Conservation (phyloP, 2,888 invertebrate genomes). For the Rotaria socialis region DNA sequence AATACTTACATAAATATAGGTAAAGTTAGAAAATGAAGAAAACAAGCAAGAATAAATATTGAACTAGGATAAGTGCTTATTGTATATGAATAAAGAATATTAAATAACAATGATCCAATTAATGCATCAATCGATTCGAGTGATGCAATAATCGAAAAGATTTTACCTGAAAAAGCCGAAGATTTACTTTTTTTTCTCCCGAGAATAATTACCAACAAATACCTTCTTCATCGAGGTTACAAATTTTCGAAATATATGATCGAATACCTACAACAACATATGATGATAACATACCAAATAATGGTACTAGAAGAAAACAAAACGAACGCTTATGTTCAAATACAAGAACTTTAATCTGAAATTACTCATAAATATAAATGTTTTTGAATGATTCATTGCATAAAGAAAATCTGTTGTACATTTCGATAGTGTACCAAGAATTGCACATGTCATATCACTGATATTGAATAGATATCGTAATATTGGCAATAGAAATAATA, state of each 20-base stretch:
- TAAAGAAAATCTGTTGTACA: conserved; percentile 54
- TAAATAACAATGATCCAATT: conserved; percentile 59
- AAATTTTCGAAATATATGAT: conserved; percentile 59
- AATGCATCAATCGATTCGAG: conserved; percentile 59
- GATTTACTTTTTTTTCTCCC: not conserved
- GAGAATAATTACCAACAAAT: conserved; percentile 49
- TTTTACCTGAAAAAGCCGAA: conserved; percentile 54
- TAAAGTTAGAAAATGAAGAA: conserved; percentile 48
- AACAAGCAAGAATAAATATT: conserved; percentile 53
- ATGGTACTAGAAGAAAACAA: conserved; percentile 51
- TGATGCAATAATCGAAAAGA: conserved; percentile 59
- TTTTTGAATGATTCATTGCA: conserved; percentile 48
- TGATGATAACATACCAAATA: conserved; percentile 56
- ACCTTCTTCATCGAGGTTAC: conserved; percentile 58
- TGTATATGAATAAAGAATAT: conserved; percentile 56
- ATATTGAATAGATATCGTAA: conserved; percentile 49
- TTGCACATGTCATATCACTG: conserved; percentile 55
- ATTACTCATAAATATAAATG: conserved; percentile 34
- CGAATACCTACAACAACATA: conserved; percentile 59
- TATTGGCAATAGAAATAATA: conserved; percentile 55
- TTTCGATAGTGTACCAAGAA: conserved; percentile 58
- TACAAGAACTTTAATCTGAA: no score
- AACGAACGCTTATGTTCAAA: no score
- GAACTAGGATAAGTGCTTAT: conserved; percentile 56
- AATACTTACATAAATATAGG: not conserved